phyloP scores from a whole-genome alignment of 2,113 vertebrate genomes.

The Axis porcinus region DNA sequence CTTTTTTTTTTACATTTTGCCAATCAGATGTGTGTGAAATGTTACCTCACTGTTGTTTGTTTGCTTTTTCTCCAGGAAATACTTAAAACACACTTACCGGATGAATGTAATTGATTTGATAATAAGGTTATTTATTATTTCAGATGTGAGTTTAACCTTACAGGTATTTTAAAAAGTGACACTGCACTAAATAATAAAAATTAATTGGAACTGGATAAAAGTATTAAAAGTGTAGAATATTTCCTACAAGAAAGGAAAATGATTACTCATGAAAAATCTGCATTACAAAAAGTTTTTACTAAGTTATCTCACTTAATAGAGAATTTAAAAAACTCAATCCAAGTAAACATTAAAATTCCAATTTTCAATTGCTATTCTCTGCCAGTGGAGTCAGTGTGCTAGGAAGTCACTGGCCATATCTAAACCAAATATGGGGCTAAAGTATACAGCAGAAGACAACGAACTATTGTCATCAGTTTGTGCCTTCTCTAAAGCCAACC shows the following conservation, averaged over 20 bases:
- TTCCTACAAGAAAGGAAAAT: background rate
- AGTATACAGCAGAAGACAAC: background rate
- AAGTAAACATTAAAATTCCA: background rate
- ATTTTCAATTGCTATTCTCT: background rate
- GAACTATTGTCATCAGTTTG: background rate
- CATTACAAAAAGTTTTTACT: background rate
- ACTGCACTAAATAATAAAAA: background rate
- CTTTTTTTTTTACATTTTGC: background rate
- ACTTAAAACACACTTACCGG: background rate
- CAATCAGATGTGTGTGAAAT: background rate
- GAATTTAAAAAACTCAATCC: background rate
- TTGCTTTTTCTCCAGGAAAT: background rate
- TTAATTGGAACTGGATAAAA: background rate
- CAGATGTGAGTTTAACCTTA: background rate
- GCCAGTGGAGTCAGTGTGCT: background rate
- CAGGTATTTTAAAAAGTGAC: background rate
- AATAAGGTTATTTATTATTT: constrained; percentile 3
- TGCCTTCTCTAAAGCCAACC: background rate
- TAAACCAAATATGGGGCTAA: background rate
- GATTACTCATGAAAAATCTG: constrained; percentile 4
- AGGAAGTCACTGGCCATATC: background rate
- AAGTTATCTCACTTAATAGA: background rate
- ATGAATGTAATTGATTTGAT: background rate
- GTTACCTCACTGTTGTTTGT: background rate
- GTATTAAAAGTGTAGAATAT: background rate